phyloP scores from a whole-genome alignment of 2,113 vertebrate species.

The Rhynchopsitta pachyrhyncha region DNA sequence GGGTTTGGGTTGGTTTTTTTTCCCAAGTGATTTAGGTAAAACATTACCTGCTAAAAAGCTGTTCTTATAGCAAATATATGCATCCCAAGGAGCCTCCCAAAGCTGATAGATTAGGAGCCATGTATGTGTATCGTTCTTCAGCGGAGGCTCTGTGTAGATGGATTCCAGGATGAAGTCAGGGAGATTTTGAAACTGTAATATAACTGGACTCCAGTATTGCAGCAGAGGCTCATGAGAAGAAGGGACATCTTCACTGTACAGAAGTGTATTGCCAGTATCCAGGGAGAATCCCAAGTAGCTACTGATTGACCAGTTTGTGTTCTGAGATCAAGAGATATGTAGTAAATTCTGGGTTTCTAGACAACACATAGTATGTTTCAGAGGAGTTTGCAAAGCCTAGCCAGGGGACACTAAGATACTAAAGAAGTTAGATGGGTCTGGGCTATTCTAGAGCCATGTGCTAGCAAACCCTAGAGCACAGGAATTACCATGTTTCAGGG shows the following conservation, averaged over 20 bases:
- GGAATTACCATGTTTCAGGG: neutral
- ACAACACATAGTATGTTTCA: rapidly evolving
- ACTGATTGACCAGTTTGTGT: neutral
- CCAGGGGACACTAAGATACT: neutral
- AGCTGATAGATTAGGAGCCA: neutral
- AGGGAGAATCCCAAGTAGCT: neutral
- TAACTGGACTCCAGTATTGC: neutral
- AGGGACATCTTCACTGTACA: neutral
- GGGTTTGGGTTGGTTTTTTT: too few species aligned
- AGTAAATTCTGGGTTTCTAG: neutral
- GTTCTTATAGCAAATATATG: neutral
- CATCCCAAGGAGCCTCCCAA: neutral
- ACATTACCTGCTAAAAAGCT: neutral
- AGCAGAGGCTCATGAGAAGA: neutral
- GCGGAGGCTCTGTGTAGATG: neutral
- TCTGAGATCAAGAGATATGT: neutral
- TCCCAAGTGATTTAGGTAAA: neutral
- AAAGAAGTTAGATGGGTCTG: neutral
- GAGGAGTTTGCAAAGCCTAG: rapidly evolving
- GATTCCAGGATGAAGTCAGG: neutral
- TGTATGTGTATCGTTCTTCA: rapidly evolving
- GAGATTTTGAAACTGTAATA: neutral
- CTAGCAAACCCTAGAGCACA: neutral
- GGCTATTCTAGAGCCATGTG: neutral
- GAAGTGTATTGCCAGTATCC: neutral